These are phyloP conservation scores for Eutolmus rufibarbis DNA, from an alignment of 2,888 invertebrate genomes.

Conservation along the genomic window DNA sequence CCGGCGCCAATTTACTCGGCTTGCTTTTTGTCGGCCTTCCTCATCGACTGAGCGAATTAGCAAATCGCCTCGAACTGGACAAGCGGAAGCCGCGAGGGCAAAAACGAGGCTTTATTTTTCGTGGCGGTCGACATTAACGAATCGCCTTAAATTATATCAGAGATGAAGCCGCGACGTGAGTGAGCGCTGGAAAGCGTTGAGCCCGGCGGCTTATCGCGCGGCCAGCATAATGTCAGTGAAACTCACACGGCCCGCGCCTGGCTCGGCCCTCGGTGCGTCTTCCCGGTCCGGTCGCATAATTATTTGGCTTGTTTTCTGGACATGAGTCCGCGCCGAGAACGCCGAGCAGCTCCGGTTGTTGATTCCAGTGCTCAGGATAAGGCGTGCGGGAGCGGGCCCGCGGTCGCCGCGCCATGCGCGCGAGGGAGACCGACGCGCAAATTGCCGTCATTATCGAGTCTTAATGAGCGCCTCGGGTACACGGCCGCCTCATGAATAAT, in stretches of 20 bases:
- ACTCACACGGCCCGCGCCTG: neutral
- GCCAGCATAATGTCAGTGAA: neutral
- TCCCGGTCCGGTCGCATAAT: neutral
- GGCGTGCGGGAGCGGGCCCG: neutral
- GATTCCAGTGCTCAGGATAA: neutral
- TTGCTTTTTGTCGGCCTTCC: neutral
- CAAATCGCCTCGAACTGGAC: neutral
- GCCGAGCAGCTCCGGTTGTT: neutral
- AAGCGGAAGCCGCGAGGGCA: neutral
- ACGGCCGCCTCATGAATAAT: conserved; percentile 31
- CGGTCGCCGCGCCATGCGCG: neutral
- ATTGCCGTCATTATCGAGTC: conserved; percentile 34
- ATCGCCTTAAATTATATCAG: neutral
- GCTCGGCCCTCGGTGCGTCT: neutral
- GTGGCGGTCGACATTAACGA: neutral
- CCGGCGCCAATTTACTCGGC: neutral
- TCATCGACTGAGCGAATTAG: neutral
- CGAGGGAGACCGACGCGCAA: neutral
- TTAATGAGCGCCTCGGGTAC: conserved; percentile 25
- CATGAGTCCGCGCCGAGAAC: neutral
- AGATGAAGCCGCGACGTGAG: neutral
- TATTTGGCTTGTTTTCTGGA: neutral
- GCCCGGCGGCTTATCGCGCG: neutral
- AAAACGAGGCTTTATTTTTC: neutral
- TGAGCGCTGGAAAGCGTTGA: neutral